Percentiles rank a stretch among this genome's conserved stretches.
phyloP scores from a whole-genome alignment of 2,888 invertebrate genomes.

The Mesoligia furuncula region DNA sequence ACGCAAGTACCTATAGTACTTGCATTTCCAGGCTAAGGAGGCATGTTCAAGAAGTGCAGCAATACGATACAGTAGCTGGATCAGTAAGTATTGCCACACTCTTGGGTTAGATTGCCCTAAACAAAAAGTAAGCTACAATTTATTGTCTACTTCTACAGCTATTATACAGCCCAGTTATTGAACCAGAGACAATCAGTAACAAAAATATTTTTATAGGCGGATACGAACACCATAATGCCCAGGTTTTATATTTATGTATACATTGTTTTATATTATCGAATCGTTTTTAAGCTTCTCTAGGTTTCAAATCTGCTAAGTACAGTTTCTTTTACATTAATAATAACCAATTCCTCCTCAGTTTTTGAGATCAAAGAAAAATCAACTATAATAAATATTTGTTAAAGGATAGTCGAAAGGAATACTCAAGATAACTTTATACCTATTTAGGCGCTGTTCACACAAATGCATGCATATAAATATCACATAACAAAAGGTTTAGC shows the following conservation, averaged over 20 bases:
- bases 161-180: constrained; percentile 62
- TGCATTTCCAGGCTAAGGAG: constrained; percentile 31
- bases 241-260: constrained; percentile 56
- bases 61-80: constrained; percentile 15
- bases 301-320: constrained; percentile 41
- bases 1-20: constrained; percentile 37
- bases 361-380: constrained; percentile 66
- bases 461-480: constrained; percentile 51
- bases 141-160: constrained; percentile 70
- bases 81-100: constrained; percentile 42
- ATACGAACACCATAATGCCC: constrained; percentile 76
- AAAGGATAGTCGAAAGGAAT: constrained; percentile 27
- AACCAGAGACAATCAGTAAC: constrained; percentile 68
- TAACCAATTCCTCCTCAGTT: constrained; percentile 66
- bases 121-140: constrained; percentile 62
- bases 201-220: constrained; percentile 81
- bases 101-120: constrained; percentile 26
- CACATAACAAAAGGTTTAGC: constrained; percentile 49
- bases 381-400: constrained; percentile 39
- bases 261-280: constrained; percentile 47
- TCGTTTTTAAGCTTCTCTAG: constrained; percentile 41
- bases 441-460: constrained; percentile 52
- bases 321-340: constrained; percentile 47
- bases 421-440: constrained; percentile 22
- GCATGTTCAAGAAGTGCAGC: constrained; percentile 28